Evolutionary conservation across 2,888 invertebrate genomes (phyloP).

Genomic region (Cyclophora albipunctata): DNA sequence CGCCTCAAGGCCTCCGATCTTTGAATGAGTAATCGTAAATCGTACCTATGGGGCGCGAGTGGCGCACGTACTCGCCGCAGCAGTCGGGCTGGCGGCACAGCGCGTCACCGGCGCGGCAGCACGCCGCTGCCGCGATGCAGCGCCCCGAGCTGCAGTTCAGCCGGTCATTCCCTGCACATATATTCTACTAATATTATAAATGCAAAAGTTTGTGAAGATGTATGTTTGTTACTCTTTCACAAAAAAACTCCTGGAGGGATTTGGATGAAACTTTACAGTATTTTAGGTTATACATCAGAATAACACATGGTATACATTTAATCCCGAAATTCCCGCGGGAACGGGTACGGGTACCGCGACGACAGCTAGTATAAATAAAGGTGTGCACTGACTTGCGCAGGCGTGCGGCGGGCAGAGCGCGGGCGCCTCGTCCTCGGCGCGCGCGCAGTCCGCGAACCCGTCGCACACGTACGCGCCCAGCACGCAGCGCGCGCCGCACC

Average conservation of each 20-base stretch:
- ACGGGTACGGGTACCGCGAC: no score
- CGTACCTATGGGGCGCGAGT: constrained; percentile 29
- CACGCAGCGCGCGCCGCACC: constrained; percentile 59
- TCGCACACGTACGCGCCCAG: constrained; percentile 61
- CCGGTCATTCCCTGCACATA: constrained; percentile 42
- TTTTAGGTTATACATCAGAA: no score
- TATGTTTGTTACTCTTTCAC: no score
- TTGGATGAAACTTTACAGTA: no score
- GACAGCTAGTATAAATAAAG: no score
- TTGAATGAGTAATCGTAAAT: neutral
- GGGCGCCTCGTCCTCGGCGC: constrained; percentile 49
- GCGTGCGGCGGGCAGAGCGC: constrained; percentile 38
- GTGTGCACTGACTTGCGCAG: constrained; percentile 42
- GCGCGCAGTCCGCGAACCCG: constrained; percentile 49
- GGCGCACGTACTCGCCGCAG: constrained; percentile 47
- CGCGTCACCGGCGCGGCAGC: constrained; percentile 49
- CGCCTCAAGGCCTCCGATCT: no score
- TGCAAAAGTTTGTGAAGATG: no score
- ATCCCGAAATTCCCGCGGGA: no score
- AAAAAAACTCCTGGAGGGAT: no score
- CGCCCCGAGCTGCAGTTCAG: constrained; percentile 71
- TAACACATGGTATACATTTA: no score
- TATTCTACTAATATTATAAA: no score
- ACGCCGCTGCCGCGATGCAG: constrained; percentile 72
- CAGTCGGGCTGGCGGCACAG: constrained; percentile 57